These are phyloP conservation scores for Dryomyza anilis DNA, from an alignment of 2,888 invertebrate genomes.

Conservation along the genomic window DNA sequence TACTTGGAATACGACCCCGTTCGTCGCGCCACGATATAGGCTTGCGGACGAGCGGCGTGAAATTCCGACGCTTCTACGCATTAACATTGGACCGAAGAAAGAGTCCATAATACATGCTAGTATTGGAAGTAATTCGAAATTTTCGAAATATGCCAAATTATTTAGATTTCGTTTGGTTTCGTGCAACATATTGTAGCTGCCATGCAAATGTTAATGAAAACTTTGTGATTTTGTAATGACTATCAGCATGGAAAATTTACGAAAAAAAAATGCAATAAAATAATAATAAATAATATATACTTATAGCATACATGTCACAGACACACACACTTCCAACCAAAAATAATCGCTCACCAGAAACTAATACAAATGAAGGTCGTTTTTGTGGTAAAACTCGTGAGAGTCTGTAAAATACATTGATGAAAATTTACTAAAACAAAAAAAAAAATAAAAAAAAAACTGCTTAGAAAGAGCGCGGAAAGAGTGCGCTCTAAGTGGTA, in stretches of 20 bases:
- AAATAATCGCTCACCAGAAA: background rate
- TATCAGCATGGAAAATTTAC: conserved; percentile 40
- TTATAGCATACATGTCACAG: background rate
- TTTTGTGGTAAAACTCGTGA: background rate
- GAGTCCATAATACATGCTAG: too few species aligned
- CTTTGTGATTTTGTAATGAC: conserved; percentile 24
- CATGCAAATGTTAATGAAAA: conserved; percentile 14
- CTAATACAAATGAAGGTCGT: too few species aligned
- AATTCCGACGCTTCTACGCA: conserved; percentile 16
- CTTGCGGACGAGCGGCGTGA: background rate
- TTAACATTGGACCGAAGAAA: background rate
- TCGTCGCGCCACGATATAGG: background rate
- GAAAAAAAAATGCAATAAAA: conserved; percentile 8
- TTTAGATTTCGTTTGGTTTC: background rate
- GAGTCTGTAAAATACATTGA: too few species aligned
- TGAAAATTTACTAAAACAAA: too few species aligned
- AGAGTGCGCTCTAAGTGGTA: background rate
- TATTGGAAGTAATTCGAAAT: too few species aligned
- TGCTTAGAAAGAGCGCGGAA: background rate
- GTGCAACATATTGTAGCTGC: background rate
- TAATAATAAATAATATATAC: conserved; percentile 8
- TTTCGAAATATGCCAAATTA: too few species aligned
- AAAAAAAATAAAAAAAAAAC: background rate
- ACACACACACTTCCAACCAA: background rate
- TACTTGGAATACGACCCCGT: background rate